phyloP scores from a whole-genome alignment of 2,113 vertebrate species.

The Dromiciops gliroides region DNA sequence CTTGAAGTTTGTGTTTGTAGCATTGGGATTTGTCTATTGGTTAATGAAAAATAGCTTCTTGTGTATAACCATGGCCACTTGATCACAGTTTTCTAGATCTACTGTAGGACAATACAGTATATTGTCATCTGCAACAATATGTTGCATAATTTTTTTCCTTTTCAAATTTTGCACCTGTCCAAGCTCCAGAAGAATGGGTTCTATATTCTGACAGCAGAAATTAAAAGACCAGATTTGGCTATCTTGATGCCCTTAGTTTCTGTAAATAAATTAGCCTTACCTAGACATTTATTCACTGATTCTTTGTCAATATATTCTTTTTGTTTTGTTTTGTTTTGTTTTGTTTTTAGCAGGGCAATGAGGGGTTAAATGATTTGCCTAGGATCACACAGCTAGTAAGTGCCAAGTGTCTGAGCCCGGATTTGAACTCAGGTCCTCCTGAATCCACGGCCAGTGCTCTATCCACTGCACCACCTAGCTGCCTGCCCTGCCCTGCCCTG shows the following conservation, averaged over 20 bases:
- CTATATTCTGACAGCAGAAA: neutral
- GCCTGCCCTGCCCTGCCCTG: too few species aligned
- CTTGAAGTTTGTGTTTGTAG: neutral
- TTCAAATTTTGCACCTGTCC: neutral
- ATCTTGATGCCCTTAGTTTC: neutral
- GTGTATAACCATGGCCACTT: neutral
- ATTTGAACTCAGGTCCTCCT: too few species aligned
- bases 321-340: too few species aligned
- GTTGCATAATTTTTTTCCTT: neutral
- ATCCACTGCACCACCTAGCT: too few species aligned
- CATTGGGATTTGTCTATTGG: neutral
- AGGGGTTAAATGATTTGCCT: too few species aligned
- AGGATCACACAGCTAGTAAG: too few species aligned
- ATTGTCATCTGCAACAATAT: neutral
- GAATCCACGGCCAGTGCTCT: too few species aligned
- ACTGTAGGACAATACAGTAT: neutral
- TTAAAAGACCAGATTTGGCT: neutral
- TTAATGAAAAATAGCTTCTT: neutral
- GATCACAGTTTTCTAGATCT: neutral
- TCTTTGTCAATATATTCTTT: neutral
- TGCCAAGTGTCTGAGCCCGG: too few species aligned
- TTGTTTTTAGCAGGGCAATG: too few species aligned
- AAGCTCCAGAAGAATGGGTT: neutral
- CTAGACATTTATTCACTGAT: neutral
- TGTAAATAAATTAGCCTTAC: neutral